Evolutionary conservation across 1,140 invertebrate genomes (phyloP).

Genomic region (Orussus abietinus): DNA sequence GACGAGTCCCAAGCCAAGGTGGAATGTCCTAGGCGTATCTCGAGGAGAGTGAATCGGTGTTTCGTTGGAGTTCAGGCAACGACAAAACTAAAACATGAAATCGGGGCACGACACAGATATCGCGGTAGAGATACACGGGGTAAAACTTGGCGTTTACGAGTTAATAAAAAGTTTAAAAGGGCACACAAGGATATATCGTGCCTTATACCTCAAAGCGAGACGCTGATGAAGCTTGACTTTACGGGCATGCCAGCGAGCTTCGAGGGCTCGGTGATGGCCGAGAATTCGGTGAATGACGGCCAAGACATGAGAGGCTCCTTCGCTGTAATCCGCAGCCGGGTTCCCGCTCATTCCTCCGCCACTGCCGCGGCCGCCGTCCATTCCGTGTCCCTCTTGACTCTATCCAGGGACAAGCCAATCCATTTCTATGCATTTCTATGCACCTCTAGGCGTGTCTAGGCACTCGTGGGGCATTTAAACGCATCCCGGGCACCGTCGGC

Average conservation of each 20-base stretch:
- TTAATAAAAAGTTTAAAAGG: too few relatives aligned
- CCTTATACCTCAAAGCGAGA: slow-evolving; percentile 70
- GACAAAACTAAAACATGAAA: slow-evolving; percentile 1
- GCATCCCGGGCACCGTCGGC: too few relatives aligned
- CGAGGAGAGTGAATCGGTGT: too few relatives aligned
- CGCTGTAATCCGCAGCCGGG: slow-evolving; percentile 93
- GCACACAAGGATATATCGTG: not conserved
- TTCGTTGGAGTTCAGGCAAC: too few relatives aligned
- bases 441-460: too few relatives aligned
- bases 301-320: slow-evolving; percentile 84
- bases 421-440: too few relatives aligned
- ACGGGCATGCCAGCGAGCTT: slow-evolving; percentile 90
- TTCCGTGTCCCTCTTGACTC: slow-evolving; percentile 47
- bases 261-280: slow-evolving; percentile 86
- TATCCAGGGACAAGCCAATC: too few relatives aligned
- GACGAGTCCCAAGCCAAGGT: too few relatives aligned
- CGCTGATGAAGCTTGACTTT: slow-evolving; percentile 92
- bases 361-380: slow-evolving; percentile 53
- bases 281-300: slow-evolving; percentile 92
- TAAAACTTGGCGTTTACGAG: too few relatives aligned
- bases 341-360: slow-evolving; percentile 66
- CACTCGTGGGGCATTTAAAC: too few relatives aligned
- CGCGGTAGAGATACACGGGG: too few relatives aligned
- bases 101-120: not conserved
- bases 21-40: too few relatives aligned